Evolutionary conservation across 2,113 vertebrate species (phyloP).

Genomic region (Dunckerocampus dactyliophorus): DNA sequence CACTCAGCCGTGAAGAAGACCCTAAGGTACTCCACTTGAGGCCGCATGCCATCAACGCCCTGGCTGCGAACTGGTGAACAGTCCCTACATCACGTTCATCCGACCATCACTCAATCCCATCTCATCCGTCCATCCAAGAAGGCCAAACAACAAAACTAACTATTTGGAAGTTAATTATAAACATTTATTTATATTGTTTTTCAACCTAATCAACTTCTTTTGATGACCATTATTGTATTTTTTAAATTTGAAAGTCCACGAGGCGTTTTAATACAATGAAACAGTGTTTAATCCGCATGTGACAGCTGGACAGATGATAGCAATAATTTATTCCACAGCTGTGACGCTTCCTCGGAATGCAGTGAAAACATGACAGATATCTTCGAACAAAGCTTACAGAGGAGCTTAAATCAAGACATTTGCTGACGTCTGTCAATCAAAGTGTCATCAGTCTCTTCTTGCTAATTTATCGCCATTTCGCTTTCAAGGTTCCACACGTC

Average conservation of each 20-base stretch:
- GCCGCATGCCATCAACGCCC: too few species aligned
- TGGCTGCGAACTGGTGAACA: too few species aligned
- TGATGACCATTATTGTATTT: too few species aligned
- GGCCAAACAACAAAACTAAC: background rate
- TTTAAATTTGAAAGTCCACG: too few species aligned
- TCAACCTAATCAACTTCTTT: too few species aligned
- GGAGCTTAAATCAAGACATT: slow-evolving; percentile 6
- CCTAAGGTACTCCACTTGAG: too few species aligned
- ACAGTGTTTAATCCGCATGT: slow-evolving; percentile 9
- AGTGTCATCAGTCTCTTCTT: background rate
- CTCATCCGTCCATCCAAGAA: background rate
- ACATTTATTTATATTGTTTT: too few species aligned
- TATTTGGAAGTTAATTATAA: background rate
- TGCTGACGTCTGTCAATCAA: slow-evolving; percentile 17
- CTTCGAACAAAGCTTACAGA: background rate
- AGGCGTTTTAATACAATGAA: too few species aligned
- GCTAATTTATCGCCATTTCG: too few species aligned
- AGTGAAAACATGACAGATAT: background rate
- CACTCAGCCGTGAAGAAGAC: too few species aligned
- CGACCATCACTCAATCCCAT: background rate
- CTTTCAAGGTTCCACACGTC: background rate
- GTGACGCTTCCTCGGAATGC: background rate
- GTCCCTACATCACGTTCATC: too few species aligned
- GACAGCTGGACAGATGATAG: slow-evolving; percentile 30
- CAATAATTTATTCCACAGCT: slow-evolving; percentile 19